A percentile compares a stretch with the other conserved stretches of the same genome.
These are phyloP conservation scores for Anoplophora glabripennis DNA, from an alignment of 1,140 invertebrate species.

Conservation along the genomic window DNA sequence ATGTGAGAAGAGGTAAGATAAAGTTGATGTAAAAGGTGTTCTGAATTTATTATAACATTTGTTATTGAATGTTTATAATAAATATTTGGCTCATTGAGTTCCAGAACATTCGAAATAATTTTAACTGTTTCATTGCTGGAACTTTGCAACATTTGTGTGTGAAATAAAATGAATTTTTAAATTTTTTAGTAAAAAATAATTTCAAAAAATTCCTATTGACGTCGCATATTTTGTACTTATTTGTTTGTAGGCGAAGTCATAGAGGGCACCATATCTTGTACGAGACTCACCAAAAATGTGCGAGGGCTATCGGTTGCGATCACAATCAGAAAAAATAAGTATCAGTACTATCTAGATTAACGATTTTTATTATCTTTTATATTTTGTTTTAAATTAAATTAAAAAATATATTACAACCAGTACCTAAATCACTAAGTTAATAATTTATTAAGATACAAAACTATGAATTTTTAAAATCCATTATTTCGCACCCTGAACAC, in stretches of 20 bases:
- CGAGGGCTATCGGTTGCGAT: constrained; percentile 43
- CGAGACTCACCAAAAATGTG: constrained; percentile 41
- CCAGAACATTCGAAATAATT: too few species aligned
- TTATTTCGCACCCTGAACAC: constrained; percentile 53
- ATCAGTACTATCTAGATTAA: constrained; percentile 45
- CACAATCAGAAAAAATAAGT: constrained; percentile 37
- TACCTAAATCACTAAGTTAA: constrained; percentile 27
- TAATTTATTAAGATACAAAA: constrained; percentile 35
- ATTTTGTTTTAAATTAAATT: constrained; percentile 26
- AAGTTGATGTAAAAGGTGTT: neutral
- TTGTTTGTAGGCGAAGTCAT: constrained; percentile 39
- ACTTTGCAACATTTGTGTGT: too few species aligned
- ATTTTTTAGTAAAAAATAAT: too few species aligned
- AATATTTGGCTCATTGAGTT: too few species aligned
- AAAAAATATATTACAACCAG: constrained; percentile 33
- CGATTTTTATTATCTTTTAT: constrained; percentile 1
- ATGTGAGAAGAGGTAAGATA: constrained; percentile 65
- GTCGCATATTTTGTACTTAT: neutral
- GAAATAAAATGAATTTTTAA: too few species aligned
- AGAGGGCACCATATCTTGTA: constrained; percentile 38
- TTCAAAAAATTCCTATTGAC: too few species aligned
- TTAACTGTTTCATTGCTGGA: too few species aligned
- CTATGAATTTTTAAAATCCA: constrained; percentile 34
- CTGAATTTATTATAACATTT: too few species aligned
- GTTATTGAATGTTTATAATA: too few species aligned